Conservation (phyloP, 2,797 vertebrate species). For the Sebastes elongatus region DNA sequence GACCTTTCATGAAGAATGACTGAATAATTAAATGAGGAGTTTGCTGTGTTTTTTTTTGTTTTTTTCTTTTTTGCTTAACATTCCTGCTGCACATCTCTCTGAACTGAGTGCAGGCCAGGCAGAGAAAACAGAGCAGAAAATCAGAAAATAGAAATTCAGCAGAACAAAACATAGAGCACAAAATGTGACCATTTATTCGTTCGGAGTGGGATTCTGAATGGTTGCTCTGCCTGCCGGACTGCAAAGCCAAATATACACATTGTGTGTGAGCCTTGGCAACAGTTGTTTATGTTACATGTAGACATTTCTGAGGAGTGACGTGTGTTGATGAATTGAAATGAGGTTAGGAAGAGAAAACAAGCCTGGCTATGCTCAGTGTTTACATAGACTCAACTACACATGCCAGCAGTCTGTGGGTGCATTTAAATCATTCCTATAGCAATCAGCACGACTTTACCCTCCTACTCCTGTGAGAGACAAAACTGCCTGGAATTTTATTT, state of each 20-base stretch:
- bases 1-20: constrained; percentile 32
- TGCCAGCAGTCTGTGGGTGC: neutral
- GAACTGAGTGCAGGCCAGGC: neutral
- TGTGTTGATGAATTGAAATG: constrained; percentile 12
- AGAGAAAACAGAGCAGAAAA: neutral
- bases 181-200: constrained; percentile 3
- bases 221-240: neutral
- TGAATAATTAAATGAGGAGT: constrained; percentile 31
- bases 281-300: neutral
- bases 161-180: constrained; percentile 8
- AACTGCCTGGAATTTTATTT: no score
- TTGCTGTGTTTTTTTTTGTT: neutral
- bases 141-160: constrained; percentile 1
- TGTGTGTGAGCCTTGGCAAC: neutral
- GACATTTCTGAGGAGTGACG: constrained; percentile 5
- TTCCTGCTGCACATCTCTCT: neutral
- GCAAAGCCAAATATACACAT: neutral
- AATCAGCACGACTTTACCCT: neutral
- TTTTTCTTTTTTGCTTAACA: neutral
- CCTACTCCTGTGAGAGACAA: neutral
- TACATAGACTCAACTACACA: neutral
- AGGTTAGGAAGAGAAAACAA: constrained; percentile 9
- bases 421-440: neutral
- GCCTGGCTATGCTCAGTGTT: neutral
- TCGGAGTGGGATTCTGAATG: neutral